These are phyloP conservation scores for Artemisiospiza belli DNA, from an alignment of 2,113 vertebrate genomes.

Conservation along the genomic window DNA sequence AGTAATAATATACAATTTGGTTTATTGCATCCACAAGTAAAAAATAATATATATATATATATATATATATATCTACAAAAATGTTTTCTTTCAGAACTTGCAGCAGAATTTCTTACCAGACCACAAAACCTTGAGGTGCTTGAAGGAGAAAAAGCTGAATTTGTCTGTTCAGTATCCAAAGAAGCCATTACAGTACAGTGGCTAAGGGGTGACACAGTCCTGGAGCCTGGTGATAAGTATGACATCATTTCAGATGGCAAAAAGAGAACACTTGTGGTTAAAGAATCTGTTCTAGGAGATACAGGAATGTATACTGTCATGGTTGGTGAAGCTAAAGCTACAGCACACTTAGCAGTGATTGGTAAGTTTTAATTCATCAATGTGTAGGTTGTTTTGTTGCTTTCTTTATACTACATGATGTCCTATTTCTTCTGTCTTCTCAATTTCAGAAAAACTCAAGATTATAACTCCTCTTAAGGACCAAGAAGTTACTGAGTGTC, in stretches of 20 bases:
- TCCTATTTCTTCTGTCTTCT: not conserved
- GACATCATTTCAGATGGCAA: constrained; percentile 89
- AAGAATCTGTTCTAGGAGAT: constrained; percentile 84
- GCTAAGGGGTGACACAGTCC: constrained; percentile 82
- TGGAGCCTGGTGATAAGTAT: constrained; percentile 87
- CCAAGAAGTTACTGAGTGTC: constrained; percentile 85
- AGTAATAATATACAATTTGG: not conserved
- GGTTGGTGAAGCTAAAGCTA: constrained; percentile 86
- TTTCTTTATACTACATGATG: not conserved
- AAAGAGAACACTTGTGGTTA: constrained; percentile 86
- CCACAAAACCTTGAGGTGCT: constrained; percentile 91
- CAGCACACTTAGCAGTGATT: constrained; percentile 87
- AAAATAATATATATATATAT: not conserved
- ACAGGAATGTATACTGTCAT: constrained; percentile 85
- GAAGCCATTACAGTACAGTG: constrained; percentile 90
- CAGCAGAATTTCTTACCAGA: constrained; percentile 92
- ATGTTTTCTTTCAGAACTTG: constrained; percentile 82
- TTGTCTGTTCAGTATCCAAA: constrained; percentile 93
- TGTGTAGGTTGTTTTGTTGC: not conserved
- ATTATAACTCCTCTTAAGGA: constrained; percentile 92
- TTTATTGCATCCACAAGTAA: not conserved
- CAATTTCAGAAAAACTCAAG: constrained; percentile 89
- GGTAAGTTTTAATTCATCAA: constrained; percentile 76
- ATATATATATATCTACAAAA: not conserved
- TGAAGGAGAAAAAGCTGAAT: constrained; percentile 93